Conservation (phyloP, 2,888 invertebrate species). For the Rugalucina vietnamica region DNA sequence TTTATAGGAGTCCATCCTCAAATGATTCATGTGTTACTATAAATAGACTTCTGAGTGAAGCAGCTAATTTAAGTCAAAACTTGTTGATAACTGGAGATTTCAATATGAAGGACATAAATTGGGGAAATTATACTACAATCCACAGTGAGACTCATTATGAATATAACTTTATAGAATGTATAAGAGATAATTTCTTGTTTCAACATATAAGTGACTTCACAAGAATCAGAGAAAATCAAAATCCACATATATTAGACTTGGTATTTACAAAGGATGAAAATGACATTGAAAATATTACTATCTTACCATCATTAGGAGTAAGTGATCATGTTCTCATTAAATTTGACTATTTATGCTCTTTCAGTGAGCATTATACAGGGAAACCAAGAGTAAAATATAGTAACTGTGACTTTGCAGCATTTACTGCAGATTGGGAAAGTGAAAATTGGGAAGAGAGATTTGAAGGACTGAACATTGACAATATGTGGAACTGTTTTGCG, state of each 20-base stretch:
- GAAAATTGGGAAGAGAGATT: slow-evolving; percentile 11
- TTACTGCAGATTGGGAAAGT: neutral
- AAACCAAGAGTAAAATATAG: slow-evolving; percentile 10
- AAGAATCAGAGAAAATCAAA: slow-evolving; percentile 19
- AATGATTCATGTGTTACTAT: neutral
- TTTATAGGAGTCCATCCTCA: slow-evolving; percentile 26
- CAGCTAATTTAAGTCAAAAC: slow-evolving; percentile 1
- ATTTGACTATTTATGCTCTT: slow-evolving; percentile 13
- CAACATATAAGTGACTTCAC: slow-evolving; percentile 25
- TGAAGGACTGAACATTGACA: neutral
- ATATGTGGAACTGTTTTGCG: slow-evolving; percentile 27
- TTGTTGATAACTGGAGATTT: slow-evolving; percentile 30
- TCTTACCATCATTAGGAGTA: slow-evolving; percentile 14
- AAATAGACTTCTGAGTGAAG: neutral
- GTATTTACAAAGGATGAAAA: slow-evolving; percentile 28
- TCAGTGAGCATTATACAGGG: slow-evolving; percentile 14
- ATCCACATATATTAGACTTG: slow-evolving; percentile 2
- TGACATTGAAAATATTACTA: slow-evolving; percentile 10
- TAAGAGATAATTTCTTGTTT: slow-evolving; percentile 17
- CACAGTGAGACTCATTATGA: slow-evolving; percentile 25
- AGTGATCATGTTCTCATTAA: slow-evolving; percentile 5
- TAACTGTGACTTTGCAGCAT: slow-evolving; percentile 17
- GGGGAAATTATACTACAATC: slow-evolving; percentile 14
- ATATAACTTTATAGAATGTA: slow-evolving; percentile 23
- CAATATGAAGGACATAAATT: slow-evolving; percentile 35